phyloP scores from a whole-genome alignment of 2,888 invertebrate species.

The Trissoscelio sp. region DNA sequence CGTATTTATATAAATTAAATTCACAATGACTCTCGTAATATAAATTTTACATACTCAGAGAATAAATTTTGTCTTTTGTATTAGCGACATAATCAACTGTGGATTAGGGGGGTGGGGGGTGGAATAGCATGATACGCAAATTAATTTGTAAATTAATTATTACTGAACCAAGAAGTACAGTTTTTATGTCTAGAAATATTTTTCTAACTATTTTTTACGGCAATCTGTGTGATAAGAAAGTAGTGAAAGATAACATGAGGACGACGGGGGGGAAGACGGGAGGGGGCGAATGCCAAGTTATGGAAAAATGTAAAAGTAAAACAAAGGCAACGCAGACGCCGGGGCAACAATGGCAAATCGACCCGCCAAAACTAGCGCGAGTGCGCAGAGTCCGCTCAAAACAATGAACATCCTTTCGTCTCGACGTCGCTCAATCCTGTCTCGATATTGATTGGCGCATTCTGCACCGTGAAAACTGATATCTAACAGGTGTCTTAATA shows the following conservation, averaged over 20 bases:
- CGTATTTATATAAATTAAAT: conserved; percentile 18
- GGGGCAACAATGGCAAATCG: conserved; percentile 77
- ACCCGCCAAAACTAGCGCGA: conserved; percentile 78
- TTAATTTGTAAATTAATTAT: conserved; percentile 43
- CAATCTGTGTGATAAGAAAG: conserved; percentile 45
- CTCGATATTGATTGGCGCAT: conserved; percentile 63
- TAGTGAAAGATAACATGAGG: conserved; percentile 16
- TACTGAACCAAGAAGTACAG: conserved; percentile 24
- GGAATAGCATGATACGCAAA: background rate
- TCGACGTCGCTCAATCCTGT: conserved; percentile 58
- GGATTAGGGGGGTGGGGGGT: background rate
- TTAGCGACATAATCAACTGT: background rate
- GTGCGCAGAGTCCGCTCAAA: conserved; percentile 73
- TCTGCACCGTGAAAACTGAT: conserved; percentile 43
- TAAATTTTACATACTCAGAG: conserved; percentile 4
- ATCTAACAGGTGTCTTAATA: conserved; percentile 63
- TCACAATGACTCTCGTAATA: conserved; percentile 5
- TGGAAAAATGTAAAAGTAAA: conserved; percentile 68
- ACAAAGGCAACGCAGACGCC: conserved; percentile 74
- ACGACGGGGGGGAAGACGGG: conserved; percentile 9
- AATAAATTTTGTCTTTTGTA: conserved; percentile 19
- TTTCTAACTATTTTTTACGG: conserved; percentile 48
- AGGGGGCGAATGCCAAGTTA: conserved; percentile 29
- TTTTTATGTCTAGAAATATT: conserved; percentile 37
- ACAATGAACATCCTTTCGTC: conserved; percentile 69